A percentile compares a stretch with the other conserved stretches of the same genome.
Evolutionary conservation across 2,113 vertebrate species (phyloP).

Genomic region (Phalacrocorax pelagicus): DNA sequence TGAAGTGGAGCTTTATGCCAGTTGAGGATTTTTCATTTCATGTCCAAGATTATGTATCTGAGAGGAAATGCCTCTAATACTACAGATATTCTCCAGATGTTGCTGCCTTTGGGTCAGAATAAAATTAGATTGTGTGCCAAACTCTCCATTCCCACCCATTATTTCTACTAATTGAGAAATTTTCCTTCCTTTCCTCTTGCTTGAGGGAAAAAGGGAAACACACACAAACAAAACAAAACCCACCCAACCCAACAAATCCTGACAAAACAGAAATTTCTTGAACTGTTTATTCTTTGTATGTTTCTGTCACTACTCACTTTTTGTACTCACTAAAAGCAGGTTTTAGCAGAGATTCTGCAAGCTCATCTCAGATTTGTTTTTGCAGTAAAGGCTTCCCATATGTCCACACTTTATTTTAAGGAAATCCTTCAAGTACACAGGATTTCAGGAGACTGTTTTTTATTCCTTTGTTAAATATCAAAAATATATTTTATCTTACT

Average conservation of each 20-base stretch:
- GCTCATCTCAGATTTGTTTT: not conserved
- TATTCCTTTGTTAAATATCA: not conserved
- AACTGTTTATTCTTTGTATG: not conserved
- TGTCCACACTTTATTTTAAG: not conserved
- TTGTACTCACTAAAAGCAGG: not conserved
- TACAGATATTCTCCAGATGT: not conserved
- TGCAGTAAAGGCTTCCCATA: not conserved
- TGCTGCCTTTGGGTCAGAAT: not conserved
- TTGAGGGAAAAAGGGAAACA: not conserved
- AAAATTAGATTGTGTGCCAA: not conserved
- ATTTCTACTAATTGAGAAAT: not conserved
- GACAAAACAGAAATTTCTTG: not conserved
- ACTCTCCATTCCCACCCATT: not conserved
- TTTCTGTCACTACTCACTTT: not conserved
- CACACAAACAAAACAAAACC: not conserved
- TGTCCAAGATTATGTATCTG: not conserved
- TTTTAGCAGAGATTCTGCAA: not conserved
- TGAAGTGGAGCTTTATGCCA: not conserved
- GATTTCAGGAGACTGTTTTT: not conserved
- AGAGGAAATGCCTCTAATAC: not conserved
- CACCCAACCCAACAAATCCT: rapidly evolving
- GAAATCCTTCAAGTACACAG: not conserved
- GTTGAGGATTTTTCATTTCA: not conserved
- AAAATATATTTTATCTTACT: not conserved
- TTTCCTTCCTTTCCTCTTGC: not conserved